A percentile compares a stretch with the other conserved stretches of the same genome.
These are phyloP conservation scores for Gadopsis marmoratus DNA, from an alignment of 2,797 vertebrate genomes.

Conservation along the genomic window DNA sequence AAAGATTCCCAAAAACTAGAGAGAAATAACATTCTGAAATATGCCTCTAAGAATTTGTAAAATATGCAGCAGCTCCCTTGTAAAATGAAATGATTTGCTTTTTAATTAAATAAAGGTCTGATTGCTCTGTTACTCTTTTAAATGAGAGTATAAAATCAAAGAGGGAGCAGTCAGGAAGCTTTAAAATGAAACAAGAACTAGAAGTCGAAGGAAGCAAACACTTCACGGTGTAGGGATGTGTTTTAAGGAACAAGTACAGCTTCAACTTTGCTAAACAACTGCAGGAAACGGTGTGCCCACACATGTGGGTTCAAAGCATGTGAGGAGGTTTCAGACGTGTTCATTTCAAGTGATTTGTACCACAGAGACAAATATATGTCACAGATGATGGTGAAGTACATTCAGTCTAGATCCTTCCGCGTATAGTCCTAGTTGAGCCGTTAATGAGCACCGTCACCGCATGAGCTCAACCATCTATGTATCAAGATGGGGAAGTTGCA, in stretches of 20 bases:
- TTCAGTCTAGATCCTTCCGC: constrained; percentile 21
- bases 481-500: constrained; percentile 13
- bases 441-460: constrained; percentile 47
- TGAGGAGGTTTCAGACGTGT: not conserved
- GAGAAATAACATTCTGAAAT: constrained; percentile 22
- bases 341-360: constrained; percentile 38
- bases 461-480: constrained; percentile 13
- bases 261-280: constrained; percentile 11
- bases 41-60: constrained; percentile 6
- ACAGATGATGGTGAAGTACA: constrained; percentile 13
- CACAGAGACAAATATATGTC: constrained; percentile 40
- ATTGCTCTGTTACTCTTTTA: constrained; percentile 25
- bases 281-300: constrained; percentile 47
- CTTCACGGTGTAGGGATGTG: not conserved
- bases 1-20: constrained; percentile 16
- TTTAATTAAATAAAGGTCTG: constrained; percentile 32
- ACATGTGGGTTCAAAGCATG: constrained; percentile 41
- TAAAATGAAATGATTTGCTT: constrained; percentile 39
- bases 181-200: constrained; percentile 4
- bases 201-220: constrained; percentile 14
- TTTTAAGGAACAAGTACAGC: constrained; percentile 4
- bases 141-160: constrained; percentile 26
- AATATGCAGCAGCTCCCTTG: constrained; percentile 29
- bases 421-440: constrained; percentile 2
- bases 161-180: constrained; percentile 7